A percentile compares a stretch with the other conserved stretches of the same genome.
phyloP scores from a whole-genome alignment of 2,797 vertebrate species.

The Siniperca undulata region DNA sequence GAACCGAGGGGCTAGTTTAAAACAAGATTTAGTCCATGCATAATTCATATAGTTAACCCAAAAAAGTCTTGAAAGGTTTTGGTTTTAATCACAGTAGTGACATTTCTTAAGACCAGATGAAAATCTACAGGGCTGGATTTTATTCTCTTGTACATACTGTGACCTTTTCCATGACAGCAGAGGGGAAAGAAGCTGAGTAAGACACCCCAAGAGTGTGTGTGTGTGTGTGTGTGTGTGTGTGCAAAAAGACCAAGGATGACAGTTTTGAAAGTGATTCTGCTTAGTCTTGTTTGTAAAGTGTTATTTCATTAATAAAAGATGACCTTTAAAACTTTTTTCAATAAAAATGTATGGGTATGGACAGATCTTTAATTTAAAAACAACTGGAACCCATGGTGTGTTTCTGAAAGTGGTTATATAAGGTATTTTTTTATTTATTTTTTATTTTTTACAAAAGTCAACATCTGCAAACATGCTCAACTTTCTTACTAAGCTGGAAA shows the following conservation, averaged over 20 bases:
- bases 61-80: not conserved
- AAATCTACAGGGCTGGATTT: not conserved
- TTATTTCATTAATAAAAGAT: constrained; percentile 17
- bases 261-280: constrained; percentile 8
- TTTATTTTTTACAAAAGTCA: not conserved
- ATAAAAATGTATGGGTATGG: not conserved
- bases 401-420: not conserved
- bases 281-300: not conserved
- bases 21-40: not conserved
- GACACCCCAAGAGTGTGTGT: not conserved
- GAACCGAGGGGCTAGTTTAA: not conserved
- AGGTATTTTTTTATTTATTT: not conserved
- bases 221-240: not conserved
- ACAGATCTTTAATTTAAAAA: not conserved
- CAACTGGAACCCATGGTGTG: fast-evolving
- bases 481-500: not conserved
- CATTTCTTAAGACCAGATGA: constrained; percentile 32
- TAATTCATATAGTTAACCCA: not conserved
- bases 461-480: not conserved
- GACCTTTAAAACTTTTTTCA: constrained; percentile 23
- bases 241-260: not conserved
- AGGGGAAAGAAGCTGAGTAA: constrained; percentile 3
- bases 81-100: constrained; percentile 25
- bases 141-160: constrained; percentile 3
- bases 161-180: constrained; percentile 47